Base-by-base conservation (phyloP, 2,888 invertebrate species). In the Athripsodes cinereus region DNA sequence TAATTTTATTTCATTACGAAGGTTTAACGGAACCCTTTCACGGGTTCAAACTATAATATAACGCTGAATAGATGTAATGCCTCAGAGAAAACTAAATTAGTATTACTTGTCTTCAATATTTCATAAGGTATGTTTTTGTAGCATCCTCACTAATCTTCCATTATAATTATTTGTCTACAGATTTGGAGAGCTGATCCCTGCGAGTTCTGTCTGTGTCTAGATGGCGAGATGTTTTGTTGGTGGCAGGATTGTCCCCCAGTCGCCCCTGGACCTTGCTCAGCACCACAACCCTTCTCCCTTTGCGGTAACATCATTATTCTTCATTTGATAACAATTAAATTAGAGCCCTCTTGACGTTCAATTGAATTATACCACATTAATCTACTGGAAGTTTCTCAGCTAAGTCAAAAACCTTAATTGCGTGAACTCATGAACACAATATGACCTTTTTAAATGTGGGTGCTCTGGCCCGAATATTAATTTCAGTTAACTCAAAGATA, bases 151-250 rank as follows among this genome's bases (percentile, higher is more conserved):
- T 26, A 26, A 26, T 26, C 10, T 26, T 26, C n/a, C 3, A 26
- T 6, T 26, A 40, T 50, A 21, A n/a, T 22, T 18, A 2, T 26
- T 52, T 52, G 48, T 55, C 26, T 50, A 22, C 77, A 83, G 83
- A 81, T 84, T 64, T 78, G 80, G 64, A 74, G 83, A 58, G 70
- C 71, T 52, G 83, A 83, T 70, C 81, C 75, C 22, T 84, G 83
- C 67, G 84, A 83, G 69, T 81, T 83, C 65, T 83, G 84, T 67
- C 71, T 84, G 47, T 84, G 84, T 68, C 73, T 83, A 66, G 83
- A 83, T 66, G 83, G 83, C 6, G 83, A 83, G 68, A 81, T 83
- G 74, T 84, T 83, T 68, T 84, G 84, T 70, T 83, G 83, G 82
- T 84, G 83, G 83, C 81, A 82, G 68, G 80, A 81, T 68, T 82